These are phyloP conservation scores for Gastracanthus pulcherrimus DNA, from an alignment of 2,888 invertebrate genomes.

Conservation along the genomic window DNA sequence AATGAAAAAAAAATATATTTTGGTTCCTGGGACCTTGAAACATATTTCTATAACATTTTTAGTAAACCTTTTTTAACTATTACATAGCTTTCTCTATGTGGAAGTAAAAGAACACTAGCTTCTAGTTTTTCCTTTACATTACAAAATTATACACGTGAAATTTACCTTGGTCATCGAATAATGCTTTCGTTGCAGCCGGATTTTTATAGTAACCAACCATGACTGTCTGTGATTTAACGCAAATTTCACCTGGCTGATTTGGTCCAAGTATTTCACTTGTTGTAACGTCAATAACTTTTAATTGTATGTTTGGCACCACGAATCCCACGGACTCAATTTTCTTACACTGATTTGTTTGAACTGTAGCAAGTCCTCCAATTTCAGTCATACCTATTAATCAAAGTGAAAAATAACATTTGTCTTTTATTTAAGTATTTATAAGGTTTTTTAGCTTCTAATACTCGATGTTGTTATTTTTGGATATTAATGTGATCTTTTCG, in stretches of 20 bases:
- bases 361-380: slow-evolving; percentile 53
- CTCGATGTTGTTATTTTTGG: neutral
- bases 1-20: too few species aligned
- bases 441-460: neutral
- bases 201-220: slow-evolving; percentile 80
- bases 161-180: slow-evolving; percentile 78
- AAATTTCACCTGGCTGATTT: slow-evolving; percentile 65
- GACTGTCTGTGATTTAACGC: slow-evolving; percentile 61
- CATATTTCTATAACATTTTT: too few species aligned
- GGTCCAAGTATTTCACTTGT: slow-evolving; percentile 62
- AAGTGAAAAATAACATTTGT: neutral
- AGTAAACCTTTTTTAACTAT: too few species aligned
- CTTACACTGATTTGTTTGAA: slow-evolving; percentile 55
- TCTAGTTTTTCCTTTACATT: too few species aligned
- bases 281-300: slow-evolving; percentile 65
- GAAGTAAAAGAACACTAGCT: too few species aligned
- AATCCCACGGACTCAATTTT: slow-evolving; percentile 66
- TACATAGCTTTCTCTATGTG: too few species aligned
- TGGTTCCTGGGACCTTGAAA: too few species aligned
- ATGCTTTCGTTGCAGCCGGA: slow-evolving; percentile 78
- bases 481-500: too few species aligned
- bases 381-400: slow-evolving; percentile 67
- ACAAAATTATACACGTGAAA: neutral
- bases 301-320: slow-evolving; percentile 53
- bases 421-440: too few species aligned